Conservation (phyloP, 2,113 vertebrate genomes). For the Ploceus nigricollis region DNA sequence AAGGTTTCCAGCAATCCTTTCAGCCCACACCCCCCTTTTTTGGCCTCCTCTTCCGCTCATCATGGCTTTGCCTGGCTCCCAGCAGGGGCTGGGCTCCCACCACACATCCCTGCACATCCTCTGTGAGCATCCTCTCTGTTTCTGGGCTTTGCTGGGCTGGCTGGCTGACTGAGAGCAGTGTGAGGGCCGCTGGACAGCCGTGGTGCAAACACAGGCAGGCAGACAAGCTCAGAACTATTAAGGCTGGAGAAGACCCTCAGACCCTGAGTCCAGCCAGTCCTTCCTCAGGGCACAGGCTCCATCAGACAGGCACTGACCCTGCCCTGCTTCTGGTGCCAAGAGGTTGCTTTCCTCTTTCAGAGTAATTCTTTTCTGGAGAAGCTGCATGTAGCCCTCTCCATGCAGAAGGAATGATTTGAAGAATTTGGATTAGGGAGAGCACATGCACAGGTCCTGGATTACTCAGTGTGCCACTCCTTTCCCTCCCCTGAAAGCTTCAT, state of each 20-base stretch:
- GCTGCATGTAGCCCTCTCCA: neutral
- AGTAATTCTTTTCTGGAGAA: neutral
- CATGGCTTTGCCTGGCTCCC: neutral
- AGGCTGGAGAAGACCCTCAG: neutral
- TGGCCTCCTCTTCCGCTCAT: neutral
- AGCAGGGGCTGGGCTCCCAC: neutral
- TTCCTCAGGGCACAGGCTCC: neutral
- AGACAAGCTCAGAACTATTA: rapidly evolving
- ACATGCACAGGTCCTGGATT: neutral
- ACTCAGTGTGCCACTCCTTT: neutral
- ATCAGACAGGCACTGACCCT: neutral
- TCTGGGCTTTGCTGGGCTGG: neutral
- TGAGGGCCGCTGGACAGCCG: neutral
- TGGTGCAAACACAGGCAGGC: neutral
- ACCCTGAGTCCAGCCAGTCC: rapidly evolving
- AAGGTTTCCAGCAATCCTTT: neutral
- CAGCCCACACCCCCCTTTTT: neutral
- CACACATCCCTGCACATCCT: neutral
- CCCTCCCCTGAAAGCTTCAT: neutral
- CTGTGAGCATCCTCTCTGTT: rapidly evolving
- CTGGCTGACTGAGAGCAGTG: neutral
- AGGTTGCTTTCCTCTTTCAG: neutral
- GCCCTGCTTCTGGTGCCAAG: no score
- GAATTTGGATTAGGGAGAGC: neutral
- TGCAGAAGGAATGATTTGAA: neutral